phyloP scores from a whole-genome alignment of 2,888 invertebrate genomes.

The Seira musarum region DNA sequence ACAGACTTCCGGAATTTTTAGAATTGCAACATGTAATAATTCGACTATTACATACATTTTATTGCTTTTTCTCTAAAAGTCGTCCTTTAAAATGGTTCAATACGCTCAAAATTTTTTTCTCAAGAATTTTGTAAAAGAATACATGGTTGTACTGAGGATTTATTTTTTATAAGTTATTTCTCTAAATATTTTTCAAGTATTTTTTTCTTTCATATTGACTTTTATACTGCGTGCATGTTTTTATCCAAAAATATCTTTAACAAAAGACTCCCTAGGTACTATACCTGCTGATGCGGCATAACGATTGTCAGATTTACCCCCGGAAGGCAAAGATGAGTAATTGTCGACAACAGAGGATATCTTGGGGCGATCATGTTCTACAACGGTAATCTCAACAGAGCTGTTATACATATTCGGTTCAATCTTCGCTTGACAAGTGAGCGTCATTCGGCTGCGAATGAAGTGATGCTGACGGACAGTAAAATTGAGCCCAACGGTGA shows the following conservation, averaged over 20 bases:
- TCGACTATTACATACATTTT: background rate
- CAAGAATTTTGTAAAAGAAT: background rate
- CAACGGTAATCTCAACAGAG: slow-evolving; percentile 49
- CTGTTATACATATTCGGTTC: slow-evolving; percentile 56
- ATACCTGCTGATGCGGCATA: slow-evolving; percentile 3
- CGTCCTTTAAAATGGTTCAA: background rate
- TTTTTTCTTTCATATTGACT: too few relatives aligned
- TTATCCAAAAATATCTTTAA: too few relatives aligned
- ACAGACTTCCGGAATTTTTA: background rate
- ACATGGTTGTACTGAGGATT: too few relatives aligned
- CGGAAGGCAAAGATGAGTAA: slow-evolving; percentile 60
- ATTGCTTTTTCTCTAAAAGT: background rate
- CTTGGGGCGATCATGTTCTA: slow-evolving; percentile 64
- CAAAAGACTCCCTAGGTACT: too few relatives aligned
- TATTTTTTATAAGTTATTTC: too few relatives aligned
- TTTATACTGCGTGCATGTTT: too few relatives aligned
- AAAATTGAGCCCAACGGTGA: slow-evolving; percentile 60
- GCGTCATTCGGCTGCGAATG: slow-evolving; percentile 52
- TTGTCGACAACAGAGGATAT: slow-evolving; percentile 67
- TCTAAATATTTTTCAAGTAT: too few relatives aligned
- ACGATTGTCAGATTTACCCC: slow-evolving; percentile 49
- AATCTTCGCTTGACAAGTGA: slow-evolving; percentile 63
- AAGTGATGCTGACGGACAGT: slow-evolving; percentile 63
- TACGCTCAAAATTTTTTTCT: background rate
- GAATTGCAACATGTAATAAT: background rate